phyloP scores from a whole-genome alignment of 2,888 invertebrate genomes.

The Antheraea yamamai region DNA sequence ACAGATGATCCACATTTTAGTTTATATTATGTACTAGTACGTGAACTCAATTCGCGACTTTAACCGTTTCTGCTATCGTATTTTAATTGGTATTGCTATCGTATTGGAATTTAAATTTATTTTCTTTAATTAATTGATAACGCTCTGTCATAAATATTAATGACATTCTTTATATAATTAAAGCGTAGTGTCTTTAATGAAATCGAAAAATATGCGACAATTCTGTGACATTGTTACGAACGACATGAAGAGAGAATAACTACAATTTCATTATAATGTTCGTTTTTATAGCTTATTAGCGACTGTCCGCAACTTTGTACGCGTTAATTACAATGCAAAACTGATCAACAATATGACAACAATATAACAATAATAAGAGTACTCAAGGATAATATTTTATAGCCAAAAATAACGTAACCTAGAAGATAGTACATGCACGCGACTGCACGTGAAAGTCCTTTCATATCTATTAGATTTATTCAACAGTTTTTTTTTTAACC shows the following conservation, averaged over 20 bases:
- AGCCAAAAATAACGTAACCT: too few relatives aligned
- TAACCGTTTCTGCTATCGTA: not conserved
- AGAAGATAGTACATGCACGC: not conserved
- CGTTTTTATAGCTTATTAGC: not conserved
- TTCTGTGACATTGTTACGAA: slow-evolving; percentile 46
- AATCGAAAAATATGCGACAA: slow-evolving; percentile 48
- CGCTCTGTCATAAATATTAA: not conserved
- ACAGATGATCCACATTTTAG: too few relatives aligned
- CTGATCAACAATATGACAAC: too few relatives aligned
- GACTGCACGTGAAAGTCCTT: not conserved
- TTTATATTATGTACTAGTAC: too few relatives aligned
- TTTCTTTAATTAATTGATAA: not conserved
- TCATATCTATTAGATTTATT: not conserved
- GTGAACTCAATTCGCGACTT: too few relatives aligned
- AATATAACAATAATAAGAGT: too few relatives aligned
- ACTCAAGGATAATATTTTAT: too few relatives aligned
- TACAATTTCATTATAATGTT: not conserved
- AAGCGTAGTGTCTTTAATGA: slow-evolving; percentile 16
- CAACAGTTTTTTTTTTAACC: too few relatives aligned
- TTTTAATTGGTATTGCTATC: not conserved
- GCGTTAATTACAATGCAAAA: not conserved
- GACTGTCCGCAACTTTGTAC: not conserved
- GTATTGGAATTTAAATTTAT: not conserved
- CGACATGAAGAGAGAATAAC: not conserved
- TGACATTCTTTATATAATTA: not conserved